Evolutionary conservation across 23 tunicate species (phyloP), one percentile per base, ranked within the genome.

Genomic region (Oikopleura albicans): DNA sequence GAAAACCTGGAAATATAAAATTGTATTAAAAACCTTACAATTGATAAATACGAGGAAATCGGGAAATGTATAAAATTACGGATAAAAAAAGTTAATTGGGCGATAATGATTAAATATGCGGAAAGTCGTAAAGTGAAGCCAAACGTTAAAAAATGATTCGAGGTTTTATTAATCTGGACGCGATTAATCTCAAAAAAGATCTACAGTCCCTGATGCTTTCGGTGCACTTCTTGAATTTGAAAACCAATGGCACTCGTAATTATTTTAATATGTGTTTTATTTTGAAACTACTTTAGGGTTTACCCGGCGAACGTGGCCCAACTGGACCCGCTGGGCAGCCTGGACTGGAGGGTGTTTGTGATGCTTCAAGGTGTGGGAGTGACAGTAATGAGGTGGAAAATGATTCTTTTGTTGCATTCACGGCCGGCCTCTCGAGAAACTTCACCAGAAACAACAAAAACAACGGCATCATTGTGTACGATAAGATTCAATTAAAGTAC

Each of bases 261-360:
- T 8, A 49, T 49, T 49, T 49, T 49, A 8, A 8, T 49, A 8
- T 8, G 8, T 49, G 59, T 22, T 22, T 8, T 22, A 49, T 8
- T 49, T 71, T 71, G 2, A 16, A 29, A 16, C 28, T 16, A 12
- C 33, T 12, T 12, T 22, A 71, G 79, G 79, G 79, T 29, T 71
- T 12, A 71, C 2, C 79, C 79, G 79, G 79, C 28, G 28, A 2
- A 71, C 27, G 27, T 16, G 79, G 79, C 37, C 79, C 34, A 37
- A 71, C 79, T 71, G 79, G 79, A 16, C 79, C 79, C 28, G 79
- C 79, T 12, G 79, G 79, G 2, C 79, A 34, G 31, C 79, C 79
- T 16, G 59, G 59, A 22, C 59, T 22, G 22, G 16, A 8, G 8
- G 79, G 79, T 71, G 37, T 22, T 22, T 71, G 79, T 29, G 79